Evolutionary conservation across 2,113 vertebrate species (phyloP).

Genomic region (Oryzias celebensis): DNA sequence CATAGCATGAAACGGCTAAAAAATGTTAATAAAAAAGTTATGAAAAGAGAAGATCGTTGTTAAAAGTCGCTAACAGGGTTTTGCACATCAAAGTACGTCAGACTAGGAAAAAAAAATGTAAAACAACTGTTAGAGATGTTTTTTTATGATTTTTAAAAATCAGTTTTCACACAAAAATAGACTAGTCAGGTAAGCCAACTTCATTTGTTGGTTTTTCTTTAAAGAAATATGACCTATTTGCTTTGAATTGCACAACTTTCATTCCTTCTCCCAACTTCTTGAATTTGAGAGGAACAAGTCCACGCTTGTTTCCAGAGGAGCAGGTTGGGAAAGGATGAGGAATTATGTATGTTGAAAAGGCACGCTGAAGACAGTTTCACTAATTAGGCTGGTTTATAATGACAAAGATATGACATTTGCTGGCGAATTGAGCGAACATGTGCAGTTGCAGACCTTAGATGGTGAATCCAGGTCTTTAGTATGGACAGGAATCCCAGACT

Average conservation of each 20-base stretch:
- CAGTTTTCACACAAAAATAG: too few species aligned
- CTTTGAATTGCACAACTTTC: neutral
- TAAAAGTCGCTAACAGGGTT: too few species aligned
- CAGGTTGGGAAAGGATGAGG: conserved; percentile 15
- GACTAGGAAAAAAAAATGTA: too few species aligned
- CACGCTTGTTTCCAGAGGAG: conserved; percentile 21
- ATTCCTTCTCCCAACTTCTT: conserved; percentile 1
- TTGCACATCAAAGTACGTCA: too few species aligned
- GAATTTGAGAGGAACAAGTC: conserved; percentile 34
- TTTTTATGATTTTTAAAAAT: too few species aligned
- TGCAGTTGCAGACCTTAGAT: neutral
- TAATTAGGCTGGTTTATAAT: conserved; percentile 7
- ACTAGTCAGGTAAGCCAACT: too few species aligned
- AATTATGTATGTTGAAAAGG: neutral
- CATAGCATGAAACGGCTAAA: too few species aligned
- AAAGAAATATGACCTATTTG: too few species aligned
- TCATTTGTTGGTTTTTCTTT: too few species aligned
- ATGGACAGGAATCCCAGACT: conserved; percentile 17
- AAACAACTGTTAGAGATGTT: too few species aligned
- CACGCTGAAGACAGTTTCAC: conserved; percentile 3
- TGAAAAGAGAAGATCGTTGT: too few species aligned
- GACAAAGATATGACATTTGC: neutral
- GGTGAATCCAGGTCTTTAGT: neutral
- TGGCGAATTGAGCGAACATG: neutral
- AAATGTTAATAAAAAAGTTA: too few species aligned